Percentiles rank a stretch among this genome's conserved stretches.
Conservation (phyloP, 2,113 vertebrate species). For the Neomonachus schauinslandi region DNA sequence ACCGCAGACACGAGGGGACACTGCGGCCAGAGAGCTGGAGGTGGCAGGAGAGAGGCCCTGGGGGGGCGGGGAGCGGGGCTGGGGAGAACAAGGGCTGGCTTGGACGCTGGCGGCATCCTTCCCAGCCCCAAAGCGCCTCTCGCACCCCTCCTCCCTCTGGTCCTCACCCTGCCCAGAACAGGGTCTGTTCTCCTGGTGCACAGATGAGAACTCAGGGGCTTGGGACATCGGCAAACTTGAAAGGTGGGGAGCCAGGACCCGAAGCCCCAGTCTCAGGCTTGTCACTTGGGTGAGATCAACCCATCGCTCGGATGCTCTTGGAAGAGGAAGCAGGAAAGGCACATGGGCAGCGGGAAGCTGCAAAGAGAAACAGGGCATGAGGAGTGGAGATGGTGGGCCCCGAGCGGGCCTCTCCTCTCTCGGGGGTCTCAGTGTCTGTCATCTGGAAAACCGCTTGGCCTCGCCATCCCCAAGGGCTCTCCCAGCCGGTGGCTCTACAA, state of each 20-base stretch:
- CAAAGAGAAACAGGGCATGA: background rate
- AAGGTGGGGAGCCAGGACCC: too few relatives aligned
- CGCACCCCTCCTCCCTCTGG: too few relatives aligned
- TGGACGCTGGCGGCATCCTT: rapidly evolving
- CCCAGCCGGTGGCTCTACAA: background rate
- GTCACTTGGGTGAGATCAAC: rapidly evolving
- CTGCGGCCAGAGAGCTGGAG: background rate
- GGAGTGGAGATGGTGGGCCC: background rate
- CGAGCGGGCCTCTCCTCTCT: background rate
- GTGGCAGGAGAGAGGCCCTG: background rate
- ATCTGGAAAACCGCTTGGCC: background rate
- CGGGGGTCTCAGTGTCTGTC: background rate
- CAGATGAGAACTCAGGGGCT: background rate
- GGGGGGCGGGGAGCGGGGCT: rapidly evolving
- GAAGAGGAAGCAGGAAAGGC: background rate
- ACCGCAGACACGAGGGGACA: rapidly evolving
- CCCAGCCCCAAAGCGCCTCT: background rate
- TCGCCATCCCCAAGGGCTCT: background rate
- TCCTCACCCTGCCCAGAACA: background rate
- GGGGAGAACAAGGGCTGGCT: rapidly evolving
- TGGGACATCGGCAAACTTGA: background rate
- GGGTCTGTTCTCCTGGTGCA: background rate
- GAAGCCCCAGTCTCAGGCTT: background rate
- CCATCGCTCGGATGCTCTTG: too few relatives aligned
- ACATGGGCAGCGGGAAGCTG: background rate